Conservation (phyloP, 1,140 invertebrate genomes). For the Calephelis nemesis region DNA sequence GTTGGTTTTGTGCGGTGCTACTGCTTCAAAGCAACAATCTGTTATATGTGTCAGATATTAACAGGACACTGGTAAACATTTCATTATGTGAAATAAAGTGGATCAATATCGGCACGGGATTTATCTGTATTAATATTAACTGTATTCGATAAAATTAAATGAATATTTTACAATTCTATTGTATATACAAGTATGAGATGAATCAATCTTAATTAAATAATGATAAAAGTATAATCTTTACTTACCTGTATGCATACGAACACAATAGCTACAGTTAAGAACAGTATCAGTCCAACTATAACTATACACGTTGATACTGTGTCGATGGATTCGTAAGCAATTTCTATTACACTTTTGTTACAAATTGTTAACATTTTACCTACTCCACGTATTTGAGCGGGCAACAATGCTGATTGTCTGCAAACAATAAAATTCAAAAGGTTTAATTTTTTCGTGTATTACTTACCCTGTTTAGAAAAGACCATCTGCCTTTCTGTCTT, state of each 20-base stretch:
- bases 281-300: conserved; percentile 80
- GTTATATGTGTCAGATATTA: no score
- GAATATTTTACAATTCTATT: no score
- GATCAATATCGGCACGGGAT: no score
- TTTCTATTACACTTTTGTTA: conserved; percentile 68
- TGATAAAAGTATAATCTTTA: neutral
- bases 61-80: no score
- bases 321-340: conserved; percentile 79
- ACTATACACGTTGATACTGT: conserved; percentile 80
- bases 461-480: no score
- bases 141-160: no score
- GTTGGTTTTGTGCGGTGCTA: neutral
- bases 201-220: no score
- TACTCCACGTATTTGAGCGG: conserved; percentile 78
- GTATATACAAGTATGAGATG: no score
- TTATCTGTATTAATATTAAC: no score
- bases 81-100: no score
- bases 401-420: conserved; percentile 78
- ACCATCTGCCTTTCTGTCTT: no score
- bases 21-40: no score
- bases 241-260: conserved; percentile 81
- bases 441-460: neutral
- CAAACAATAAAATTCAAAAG: conserved; percentile 23
- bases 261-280: conserved; percentile 77
- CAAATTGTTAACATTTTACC: conserved; percentile 74